phyloP scores from a whole-genome alignment of 2,797 vertebrate genomes.

The Platyrinchus mystaceus region DNA sequence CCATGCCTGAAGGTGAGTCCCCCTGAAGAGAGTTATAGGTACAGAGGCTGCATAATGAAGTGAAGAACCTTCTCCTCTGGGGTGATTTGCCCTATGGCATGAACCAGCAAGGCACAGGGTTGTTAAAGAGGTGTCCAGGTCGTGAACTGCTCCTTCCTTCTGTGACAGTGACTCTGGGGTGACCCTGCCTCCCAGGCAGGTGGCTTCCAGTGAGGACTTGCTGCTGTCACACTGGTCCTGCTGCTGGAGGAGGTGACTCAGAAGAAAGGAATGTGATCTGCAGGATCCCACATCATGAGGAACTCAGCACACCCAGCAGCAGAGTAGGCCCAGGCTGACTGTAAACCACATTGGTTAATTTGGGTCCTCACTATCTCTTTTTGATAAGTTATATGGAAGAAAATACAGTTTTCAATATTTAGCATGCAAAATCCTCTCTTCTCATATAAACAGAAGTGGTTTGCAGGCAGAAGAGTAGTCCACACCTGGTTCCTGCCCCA shows the following conservation, averaged over 20 bases:
- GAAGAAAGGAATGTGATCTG: not conserved
- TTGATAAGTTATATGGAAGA: not conserved
- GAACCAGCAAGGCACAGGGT: not conserved
- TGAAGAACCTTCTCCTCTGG: not conserved
- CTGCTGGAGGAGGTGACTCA: not conserved
- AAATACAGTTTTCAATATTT: not conserved
- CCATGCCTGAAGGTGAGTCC: not conserved
- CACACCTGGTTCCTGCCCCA: not conserved
- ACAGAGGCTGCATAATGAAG: not conserved
- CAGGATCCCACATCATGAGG: not conserved
- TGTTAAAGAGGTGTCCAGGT: not conserved
- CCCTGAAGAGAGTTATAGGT: not conserved
- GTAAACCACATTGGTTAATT: not conserved
- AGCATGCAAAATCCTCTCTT: not conserved
- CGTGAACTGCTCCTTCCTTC: not conserved
- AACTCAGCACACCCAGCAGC: fast-evolving
- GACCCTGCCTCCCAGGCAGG: not conserved
- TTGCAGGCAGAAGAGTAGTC: not conserved
- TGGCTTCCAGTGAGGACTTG: fast-evolving
- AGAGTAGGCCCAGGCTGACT: not conserved
- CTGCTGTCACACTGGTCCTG: not conserved
- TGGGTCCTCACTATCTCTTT: not conserved
- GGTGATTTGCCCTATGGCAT: not conserved
- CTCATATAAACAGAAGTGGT: not conserved
- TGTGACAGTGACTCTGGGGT: not conserved